Conservation (phyloP, 2,113 vertebrate species). For the Istiophorus platypterus region DNA sequence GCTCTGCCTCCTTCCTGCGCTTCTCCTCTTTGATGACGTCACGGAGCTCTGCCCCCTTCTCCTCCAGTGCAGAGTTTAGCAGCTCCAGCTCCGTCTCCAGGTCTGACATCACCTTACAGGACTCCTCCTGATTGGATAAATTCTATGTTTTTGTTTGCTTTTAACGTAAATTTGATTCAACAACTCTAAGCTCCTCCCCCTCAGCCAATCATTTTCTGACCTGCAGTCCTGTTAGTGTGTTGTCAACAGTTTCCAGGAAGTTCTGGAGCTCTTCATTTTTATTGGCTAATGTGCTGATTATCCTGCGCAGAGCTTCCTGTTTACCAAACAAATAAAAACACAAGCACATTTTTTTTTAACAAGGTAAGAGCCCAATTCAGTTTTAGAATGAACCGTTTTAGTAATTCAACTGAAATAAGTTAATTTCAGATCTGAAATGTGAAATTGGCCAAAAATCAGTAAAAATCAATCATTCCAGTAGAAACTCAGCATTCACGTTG, state of each 20-base stretch:
- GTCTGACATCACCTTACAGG: slow-evolving; percentile 88
- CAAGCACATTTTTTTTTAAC: no score
- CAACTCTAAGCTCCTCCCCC: not conserved
- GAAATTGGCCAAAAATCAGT: no score
- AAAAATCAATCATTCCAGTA: no score
- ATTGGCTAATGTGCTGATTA: slow-evolving; percentile 91
- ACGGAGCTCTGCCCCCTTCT: slow-evolving; percentile 89
- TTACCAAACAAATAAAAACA: slow-evolving; percentile 3
- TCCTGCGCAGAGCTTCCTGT: slow-evolving; percentile 93
- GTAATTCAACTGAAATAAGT: no score
- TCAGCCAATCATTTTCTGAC: slow-evolving; percentile 76
- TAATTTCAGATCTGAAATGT: no score
- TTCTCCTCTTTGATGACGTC: slow-evolving; percentile 89
- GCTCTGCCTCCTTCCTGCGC: slow-evolving; percentile 87
- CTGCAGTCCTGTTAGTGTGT: slow-evolving; percentile 89
- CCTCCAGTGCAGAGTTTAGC: slow-evolving; percentile 88
- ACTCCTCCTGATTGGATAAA: slow-evolving; percentile 85
- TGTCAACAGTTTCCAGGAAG: slow-evolving; percentile 90
- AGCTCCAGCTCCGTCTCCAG: slow-evolving; percentile 93
- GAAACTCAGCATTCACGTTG: no score
- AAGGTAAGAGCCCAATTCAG: no score
- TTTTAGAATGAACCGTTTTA: no score
- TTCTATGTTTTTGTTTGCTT: not conserved
- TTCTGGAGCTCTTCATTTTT: slow-evolving; percentile 95
- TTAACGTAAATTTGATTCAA: no score